Evolutionary conservation across 2,888 invertebrate genomes (phyloP).

Genomic region (Frankliniella intonsa): DNA sequence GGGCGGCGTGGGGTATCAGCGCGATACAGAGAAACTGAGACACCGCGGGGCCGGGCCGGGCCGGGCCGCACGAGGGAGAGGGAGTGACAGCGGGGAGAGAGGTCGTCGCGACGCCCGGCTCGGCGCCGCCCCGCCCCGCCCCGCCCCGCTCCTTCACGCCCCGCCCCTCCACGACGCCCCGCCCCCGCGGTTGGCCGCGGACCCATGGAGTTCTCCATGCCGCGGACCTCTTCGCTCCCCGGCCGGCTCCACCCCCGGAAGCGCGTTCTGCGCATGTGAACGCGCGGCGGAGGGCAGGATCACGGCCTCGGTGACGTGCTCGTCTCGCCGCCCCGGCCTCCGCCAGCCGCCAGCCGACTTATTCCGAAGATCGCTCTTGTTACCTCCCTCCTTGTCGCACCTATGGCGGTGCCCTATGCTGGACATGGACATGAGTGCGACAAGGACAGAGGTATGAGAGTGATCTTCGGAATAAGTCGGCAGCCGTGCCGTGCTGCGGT

Average conservation of each 20-base stretch:
- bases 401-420: too few relatives aligned
- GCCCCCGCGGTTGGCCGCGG: slow-evolving; percentile 33
- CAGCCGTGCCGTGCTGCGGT: too few relatives aligned
- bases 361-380: too few relatives aligned
- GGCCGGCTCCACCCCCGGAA: slow-evolving; percentile 29
- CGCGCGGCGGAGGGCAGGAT: too few relatives aligned
- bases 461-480: too few relatives aligned
- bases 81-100: slow-evolving; percentile 33
- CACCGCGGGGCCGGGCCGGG: slow-evolving; percentile 25
- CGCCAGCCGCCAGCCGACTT: too few relatives aligned
- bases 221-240: slow-evolving; percentile 31
- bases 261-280: too few relatives aligned
- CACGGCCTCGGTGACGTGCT: too few relatives aligned
- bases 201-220: slow-evolving; percentile 37
- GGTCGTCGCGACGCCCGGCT: neutral
- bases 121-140: neutral
- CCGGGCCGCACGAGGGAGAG: too few relatives aligned
- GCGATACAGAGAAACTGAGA: neutral
- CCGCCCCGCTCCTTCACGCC: slow-evolving; percentile 13
- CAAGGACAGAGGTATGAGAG: too few relatives aligned
- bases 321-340: slow-evolving; percentile 13
- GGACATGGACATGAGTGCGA: too few relatives aligned
- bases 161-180: slow-evolving; percentile 36
- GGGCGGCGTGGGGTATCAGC: neutral
- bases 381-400: too few relatives aligned